phyloP scores from a whole-genome alignment of 2,888 invertebrate species.

The Bruchidius siliquastri region DNA sequence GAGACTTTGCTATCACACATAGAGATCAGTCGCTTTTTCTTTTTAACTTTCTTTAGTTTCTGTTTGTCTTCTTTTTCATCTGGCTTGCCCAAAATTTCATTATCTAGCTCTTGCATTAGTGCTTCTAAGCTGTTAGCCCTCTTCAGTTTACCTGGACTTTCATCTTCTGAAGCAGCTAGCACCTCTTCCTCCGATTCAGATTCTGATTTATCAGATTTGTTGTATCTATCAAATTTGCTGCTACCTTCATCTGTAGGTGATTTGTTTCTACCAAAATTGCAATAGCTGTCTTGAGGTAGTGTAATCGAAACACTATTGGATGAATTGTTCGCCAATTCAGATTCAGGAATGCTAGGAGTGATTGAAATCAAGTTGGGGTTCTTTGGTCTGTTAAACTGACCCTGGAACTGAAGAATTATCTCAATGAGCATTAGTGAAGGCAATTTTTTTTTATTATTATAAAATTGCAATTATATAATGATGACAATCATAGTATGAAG shows the following conservation, averaged over 20 bases:
- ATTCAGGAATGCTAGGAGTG: conserved; percentile 40
- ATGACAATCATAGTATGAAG: too few relatives aligned
- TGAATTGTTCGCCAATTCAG: neutral
- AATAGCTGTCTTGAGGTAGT: conserved; percentile 40
- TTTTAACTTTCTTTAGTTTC: conserved; percentile 25
- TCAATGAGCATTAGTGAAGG: too few relatives aligned
- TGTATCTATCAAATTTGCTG: conserved; percentile 52
- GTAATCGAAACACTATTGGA: conserved; percentile 28
- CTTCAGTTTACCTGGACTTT: conserved; percentile 37
- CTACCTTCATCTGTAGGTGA: conserved; percentile 23
- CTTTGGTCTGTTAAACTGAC: conserved; percentile 33
- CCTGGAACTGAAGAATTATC: conserved; percentile 27
- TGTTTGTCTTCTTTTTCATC: conserved; percentile 18
- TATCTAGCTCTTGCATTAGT: conserved; percentile 52
- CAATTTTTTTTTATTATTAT: too few relatives aligned
- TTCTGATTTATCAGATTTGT: conserved; percentile 48
- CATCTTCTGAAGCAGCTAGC: conserved; percentile 21
- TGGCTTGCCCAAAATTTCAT: conserved; percentile 45
- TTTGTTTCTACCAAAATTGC: conserved; percentile 19
- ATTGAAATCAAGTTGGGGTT: conserved; percentile 53
- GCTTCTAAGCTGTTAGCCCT: conserved; percentile 51
- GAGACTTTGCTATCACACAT: conserved; percentile 6
- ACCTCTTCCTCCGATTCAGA: conserved; percentile 45
- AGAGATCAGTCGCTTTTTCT: conserved; percentile 19
- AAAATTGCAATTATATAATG: too few relatives aligned